phyloP scores from a whole-genome alignment of 30 jellyfish, hydroid and myxozoan genomes.

The Cassiopea xamachana region DNA sequence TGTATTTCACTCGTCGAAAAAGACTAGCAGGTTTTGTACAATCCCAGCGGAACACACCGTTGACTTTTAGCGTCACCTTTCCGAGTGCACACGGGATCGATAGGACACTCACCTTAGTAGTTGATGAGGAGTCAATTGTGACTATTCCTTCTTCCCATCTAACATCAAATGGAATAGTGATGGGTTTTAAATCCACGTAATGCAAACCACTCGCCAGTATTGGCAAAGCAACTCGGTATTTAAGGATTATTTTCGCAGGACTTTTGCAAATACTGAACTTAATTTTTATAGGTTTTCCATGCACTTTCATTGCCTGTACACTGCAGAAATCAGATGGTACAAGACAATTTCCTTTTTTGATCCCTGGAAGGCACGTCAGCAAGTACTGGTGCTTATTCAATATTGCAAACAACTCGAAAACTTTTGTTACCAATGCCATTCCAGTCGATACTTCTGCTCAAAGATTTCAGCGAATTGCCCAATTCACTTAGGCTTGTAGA shows the following conservation, averaged over 20 bases:
- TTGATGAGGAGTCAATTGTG: conserved; percentile 22
- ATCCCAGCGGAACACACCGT: conserved; percentile 55
- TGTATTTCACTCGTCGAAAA: neutral
- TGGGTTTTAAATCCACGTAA: conserved; percentile 45
- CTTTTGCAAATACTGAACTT: conserved; percentile 39
- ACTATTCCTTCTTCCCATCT: conserved; percentile 39
- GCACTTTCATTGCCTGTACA: conserved; percentile 30
- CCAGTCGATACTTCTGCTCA: conserved; percentile 39
- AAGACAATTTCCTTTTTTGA: conserved; percentile 48
- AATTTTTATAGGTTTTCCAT: conserved; percentile 38
- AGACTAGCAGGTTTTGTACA: conserved; percentile 55
- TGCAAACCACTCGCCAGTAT: conserved; percentile 47
- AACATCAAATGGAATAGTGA: conserved; percentile 47
- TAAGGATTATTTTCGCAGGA: conserved; percentile 48
- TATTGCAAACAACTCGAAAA: conserved; percentile 53
- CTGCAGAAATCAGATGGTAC: conserved; percentile 43
- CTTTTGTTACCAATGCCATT: conserved; percentile 31
- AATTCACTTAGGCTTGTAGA: conserved; percentile 17
- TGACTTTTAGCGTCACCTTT: conserved; percentile 37
- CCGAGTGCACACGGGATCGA: conserved; percentile 18
- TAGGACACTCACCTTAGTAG: conserved; percentile 39
- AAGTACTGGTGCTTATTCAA: conserved; percentile 41
- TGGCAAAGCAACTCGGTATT: conserved; percentile 51
- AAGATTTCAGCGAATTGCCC: neutral
- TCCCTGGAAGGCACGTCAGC: conserved; percentile 61